Evolutionary conservation across 53 echinoderm and acorn worm genomes (phyloP).

Genomic region (Luidia sarsii): DNA sequence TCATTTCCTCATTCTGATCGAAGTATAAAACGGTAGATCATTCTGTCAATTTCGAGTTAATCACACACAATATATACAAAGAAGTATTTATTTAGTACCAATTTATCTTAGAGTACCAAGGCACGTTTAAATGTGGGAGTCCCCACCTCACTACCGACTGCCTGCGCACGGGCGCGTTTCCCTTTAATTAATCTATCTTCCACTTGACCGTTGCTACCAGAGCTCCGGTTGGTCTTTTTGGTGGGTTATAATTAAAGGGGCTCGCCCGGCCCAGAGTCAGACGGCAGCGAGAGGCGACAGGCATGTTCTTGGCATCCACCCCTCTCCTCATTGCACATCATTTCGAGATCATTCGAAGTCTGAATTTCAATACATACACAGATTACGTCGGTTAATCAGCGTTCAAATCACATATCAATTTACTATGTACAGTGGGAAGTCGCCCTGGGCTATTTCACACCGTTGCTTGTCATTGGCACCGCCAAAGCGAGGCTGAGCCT

Average conservation of each 20-base stretch:
- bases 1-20: constrained; percentile 17
- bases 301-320: no score
- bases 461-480: no score
- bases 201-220: no score
- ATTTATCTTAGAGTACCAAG: constrained; percentile 10
- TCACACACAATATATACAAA: constrained; percentile 49
- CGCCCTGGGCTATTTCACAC: no score
- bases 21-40: constrained; percentile 52
- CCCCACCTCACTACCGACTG: background rate
- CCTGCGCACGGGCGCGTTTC: background rate
- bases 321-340: constrained; percentile 52
- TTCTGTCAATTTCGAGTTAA: constrained; percentile 36
- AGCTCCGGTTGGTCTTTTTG: no score
- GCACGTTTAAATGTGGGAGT: constrained; percentile 12
- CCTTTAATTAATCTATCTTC: no score
- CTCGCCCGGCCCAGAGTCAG: no score
- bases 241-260: no score
- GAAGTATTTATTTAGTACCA: constrained; percentile 6
- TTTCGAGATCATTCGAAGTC: constrained; percentile 31
- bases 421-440: constrained; percentile 42
- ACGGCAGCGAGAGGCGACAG: no score
- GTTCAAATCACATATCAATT: constrained; percentile 38
- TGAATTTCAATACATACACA: constrained; percentile 31
- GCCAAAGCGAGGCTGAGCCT: no score
- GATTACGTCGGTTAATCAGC: constrained; percentile 25